phyloP scores from a whole-genome alignment of 2,113 vertebrate genomes.

The Prionailurus viverrinus region DNA sequence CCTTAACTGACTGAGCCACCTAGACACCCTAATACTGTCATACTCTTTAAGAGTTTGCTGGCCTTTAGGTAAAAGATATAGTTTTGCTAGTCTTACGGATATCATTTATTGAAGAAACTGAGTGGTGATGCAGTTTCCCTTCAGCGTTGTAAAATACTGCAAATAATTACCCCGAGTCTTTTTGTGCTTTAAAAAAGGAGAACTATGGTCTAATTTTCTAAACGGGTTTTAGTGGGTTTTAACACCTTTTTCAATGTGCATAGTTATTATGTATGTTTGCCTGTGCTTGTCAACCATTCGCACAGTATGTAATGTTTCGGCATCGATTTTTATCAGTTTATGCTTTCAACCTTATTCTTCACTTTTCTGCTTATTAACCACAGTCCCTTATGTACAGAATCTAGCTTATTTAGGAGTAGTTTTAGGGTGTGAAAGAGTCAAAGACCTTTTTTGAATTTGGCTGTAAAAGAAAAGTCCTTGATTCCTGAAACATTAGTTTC shows the following conservation, averaged over 20 bases:
- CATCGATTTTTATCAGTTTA: constrained; percentile 12
- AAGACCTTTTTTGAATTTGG: constrained; percentile 29
- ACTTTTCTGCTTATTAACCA: background rate
- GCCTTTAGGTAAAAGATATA: background rate
- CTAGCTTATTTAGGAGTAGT: background rate
- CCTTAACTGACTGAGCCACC: no score
- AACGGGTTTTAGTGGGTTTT: background rate
- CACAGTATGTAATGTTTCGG: background rate
- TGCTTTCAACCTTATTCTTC: background rate
- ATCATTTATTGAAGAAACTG: background rate
- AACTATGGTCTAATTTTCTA: background rate
- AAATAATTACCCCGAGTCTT: background rate
- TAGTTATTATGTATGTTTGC: no score
- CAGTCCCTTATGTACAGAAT: background rate
- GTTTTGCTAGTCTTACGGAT: background rate
- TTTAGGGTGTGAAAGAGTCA: background rate
- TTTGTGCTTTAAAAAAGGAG: background rate
- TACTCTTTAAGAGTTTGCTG: background rate
- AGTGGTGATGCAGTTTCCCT: background rate
- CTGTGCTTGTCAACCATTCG: background rate
- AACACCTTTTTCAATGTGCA: background rate
- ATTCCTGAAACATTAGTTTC: background rate
- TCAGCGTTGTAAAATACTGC: background rate
- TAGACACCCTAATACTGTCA: background rate
- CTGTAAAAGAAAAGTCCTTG: background rate